These are phyloP conservation scores for Gastracanthus pulcherrimus DNA, from an alignment of 2,888 invertebrate genomes.

Conservation along the genomic window DNA sequence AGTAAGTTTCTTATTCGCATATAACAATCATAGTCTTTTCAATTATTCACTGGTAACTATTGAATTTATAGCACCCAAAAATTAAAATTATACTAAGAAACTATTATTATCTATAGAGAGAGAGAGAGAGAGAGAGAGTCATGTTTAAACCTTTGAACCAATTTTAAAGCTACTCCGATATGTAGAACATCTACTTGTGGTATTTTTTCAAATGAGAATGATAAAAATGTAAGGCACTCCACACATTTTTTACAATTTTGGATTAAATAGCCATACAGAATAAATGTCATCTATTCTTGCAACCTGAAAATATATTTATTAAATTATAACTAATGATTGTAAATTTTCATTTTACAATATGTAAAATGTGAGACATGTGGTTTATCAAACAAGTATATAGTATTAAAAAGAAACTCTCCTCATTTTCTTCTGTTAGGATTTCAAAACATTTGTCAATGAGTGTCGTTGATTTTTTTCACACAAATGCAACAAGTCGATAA, in stretches of 20 bases:
- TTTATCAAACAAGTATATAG: background rate
- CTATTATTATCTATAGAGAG: slow-evolving; percentile 20
- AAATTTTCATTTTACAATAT: no score
- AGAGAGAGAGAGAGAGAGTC: no score
- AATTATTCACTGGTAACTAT: slow-evolving; percentile 63
- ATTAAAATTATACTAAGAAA: slow-evolving; percentile 43
- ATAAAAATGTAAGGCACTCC: slow-evolving; percentile 88
- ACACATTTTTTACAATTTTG: slow-evolving; percentile 91
- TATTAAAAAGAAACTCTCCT: slow-evolving; percentile 67
- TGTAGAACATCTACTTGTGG: slow-evolving; percentile 80
- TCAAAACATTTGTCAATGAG: slow-evolving; percentile 89
- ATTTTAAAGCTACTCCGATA: slow-evolving; percentile 85
- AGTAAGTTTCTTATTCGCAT: slow-evolving; percentile 51
- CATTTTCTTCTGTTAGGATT: slow-evolving; percentile 81
- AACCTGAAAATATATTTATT: slow-evolving; percentile 70
- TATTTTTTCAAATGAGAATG: slow-evolving; percentile 81
- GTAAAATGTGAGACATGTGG: background rate
- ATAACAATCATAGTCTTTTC: slow-evolving; percentile 58
- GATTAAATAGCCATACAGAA: slow-evolving; percentile 91
- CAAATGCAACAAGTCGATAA: no score
- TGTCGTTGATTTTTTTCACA: no score
- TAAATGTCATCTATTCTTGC: slow-evolving; percentile 87
- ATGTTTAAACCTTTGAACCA: slow-evolving; percentile 82
- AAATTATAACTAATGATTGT: no score
- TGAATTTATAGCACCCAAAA: slow-evolving; percentile 56